Conservation (phyloP, 2,888 invertebrate genomes). For the Zeuzera pyrina region DNA sequence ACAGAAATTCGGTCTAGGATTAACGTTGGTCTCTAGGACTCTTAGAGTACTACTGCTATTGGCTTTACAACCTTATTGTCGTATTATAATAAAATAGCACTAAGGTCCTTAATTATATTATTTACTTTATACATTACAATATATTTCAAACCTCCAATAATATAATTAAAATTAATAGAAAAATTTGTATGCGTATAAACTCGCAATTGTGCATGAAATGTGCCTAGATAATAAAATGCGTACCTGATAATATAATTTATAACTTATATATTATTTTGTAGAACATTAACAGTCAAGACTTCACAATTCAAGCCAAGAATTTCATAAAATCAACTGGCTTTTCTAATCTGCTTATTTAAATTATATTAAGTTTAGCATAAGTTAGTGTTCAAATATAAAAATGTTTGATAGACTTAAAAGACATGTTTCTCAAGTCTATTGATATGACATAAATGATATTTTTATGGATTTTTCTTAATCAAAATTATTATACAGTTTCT, state of each 20-base stretch:
- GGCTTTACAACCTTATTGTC: constrained; percentile 46
- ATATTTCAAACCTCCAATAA: too few species aligned
- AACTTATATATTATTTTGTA: too few species aligned
- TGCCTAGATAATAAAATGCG: too few species aligned
- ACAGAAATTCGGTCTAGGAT: constrained; percentile 13
- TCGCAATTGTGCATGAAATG: too few species aligned
- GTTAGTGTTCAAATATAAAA: constrained; percentile 11
- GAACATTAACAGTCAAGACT: too few species aligned
- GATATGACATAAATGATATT: constrained; percentile 55
- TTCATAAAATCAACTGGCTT: too few species aligned
- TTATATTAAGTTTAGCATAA: constrained; percentile 3
- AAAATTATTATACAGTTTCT: too few species aligned
- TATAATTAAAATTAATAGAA: too few species aligned
- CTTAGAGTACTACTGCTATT: constrained; percentile 32
- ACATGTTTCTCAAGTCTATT: constrained; percentile 18
- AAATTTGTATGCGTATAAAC: too few species aligned
- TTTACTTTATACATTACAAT: constrained; percentile 4
- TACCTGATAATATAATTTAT: too few species aligned
- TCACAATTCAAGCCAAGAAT: too few species aligned
- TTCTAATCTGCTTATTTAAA: neutral
- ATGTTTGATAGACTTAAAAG: too few species aligned
- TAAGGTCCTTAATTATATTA: constrained; percentile 4
- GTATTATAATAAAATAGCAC: constrained; percentile 14
- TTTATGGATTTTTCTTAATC: constrained; percentile 7
- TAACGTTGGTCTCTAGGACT: constrained; percentile 42